Percentiles rank a stretch among this genome's conserved stretches.
These are phyloP conservation scores for Talpa occidentalis DNA, from an alignment of 2,113 vertebrate genomes.

Conservation along the genomic window DNA sequence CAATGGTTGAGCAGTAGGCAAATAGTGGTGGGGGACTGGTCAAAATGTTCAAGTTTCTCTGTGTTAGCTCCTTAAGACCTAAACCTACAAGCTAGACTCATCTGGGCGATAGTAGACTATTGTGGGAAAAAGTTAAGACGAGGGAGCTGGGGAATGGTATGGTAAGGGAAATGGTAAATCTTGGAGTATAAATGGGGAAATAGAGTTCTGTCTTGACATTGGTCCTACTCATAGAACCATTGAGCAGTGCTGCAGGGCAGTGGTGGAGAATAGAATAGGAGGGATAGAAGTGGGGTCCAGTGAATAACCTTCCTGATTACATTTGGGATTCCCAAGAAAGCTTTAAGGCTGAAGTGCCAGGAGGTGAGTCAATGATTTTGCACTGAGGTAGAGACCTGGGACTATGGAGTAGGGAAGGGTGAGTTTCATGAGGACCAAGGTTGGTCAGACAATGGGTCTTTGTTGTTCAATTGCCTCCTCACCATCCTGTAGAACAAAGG, in stretches of 20 bases:
- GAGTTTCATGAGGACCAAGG: neutral
- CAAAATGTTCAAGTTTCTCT: neutral
- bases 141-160: neutral
- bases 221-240: neutral
- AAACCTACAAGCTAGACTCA: neutral
- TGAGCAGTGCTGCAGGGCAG: neutral
- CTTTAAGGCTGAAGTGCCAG: neutral
- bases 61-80: neutral
- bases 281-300: neutral
- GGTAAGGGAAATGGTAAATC: neutral
- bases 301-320: neutral
- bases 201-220: neutral
- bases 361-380: neutral
- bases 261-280: neutral
- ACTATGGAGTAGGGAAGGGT: neutral
- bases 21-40: neutral
- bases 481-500: constrained; percentile 64
- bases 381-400: constrained; percentile 41
- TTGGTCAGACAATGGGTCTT: constrained; percentile 58
- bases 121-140: neutral
- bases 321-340: neutral
- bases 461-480: constrained; percentile 50
- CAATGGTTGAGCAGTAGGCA: neutral
- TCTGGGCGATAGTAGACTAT: neutral
- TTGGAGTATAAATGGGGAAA: neutral